Percentiles rank a stretch among this genome's conserved stretches.
phyloP scores from a whole-genome alignment of 2,113 vertebrate genomes.

The Spilogale gracilis region DNA sequence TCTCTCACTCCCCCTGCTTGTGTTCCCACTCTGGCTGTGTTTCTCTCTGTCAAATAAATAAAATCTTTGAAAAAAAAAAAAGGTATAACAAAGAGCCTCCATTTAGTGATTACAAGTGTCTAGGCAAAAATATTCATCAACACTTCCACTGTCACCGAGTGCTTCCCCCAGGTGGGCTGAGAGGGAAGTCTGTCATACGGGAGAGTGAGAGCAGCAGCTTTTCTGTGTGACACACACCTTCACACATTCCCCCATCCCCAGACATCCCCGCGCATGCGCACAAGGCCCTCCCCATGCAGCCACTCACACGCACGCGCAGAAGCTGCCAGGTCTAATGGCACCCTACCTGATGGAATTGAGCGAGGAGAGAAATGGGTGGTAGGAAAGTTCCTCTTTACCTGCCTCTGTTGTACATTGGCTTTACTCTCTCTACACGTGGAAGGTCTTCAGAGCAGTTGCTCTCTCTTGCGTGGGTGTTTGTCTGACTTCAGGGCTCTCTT shows the following conservation, averaged over 20 bases:
- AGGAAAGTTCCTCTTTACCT: neutral
- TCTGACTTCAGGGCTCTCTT: neutral
- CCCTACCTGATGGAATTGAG: too few relatives aligned
- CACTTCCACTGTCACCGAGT: too few relatives aligned
- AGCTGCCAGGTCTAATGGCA: neutral
- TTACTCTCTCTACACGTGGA: neutral
- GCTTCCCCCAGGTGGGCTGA: neutral
- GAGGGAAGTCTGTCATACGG: neutral
- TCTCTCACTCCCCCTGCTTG: too few relatives aligned
- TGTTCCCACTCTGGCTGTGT: too few relatives aligned
- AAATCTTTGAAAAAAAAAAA: neutral
- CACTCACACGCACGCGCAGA: too few relatives aligned
- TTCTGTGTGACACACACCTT: neutral
- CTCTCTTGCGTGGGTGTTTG: neutral
- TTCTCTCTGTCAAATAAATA: too few relatives aligned
- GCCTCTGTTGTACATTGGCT: neutral
- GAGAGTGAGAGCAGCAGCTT: neutral
- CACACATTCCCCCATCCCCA: neutral
- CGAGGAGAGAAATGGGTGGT: rapidly evolving
- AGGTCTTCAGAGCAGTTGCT: neutral
- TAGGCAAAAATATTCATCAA: neutral
- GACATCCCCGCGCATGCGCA: neutral
- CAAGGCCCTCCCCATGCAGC: too few relatives aligned
- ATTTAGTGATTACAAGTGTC: neutral
- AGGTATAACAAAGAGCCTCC: neutral